These are phyloP conservation scores for Macropus fuliginosus DNA, from an alignment of 2,797 vertebrate genomes.

Conservation along the genomic window DNA sequence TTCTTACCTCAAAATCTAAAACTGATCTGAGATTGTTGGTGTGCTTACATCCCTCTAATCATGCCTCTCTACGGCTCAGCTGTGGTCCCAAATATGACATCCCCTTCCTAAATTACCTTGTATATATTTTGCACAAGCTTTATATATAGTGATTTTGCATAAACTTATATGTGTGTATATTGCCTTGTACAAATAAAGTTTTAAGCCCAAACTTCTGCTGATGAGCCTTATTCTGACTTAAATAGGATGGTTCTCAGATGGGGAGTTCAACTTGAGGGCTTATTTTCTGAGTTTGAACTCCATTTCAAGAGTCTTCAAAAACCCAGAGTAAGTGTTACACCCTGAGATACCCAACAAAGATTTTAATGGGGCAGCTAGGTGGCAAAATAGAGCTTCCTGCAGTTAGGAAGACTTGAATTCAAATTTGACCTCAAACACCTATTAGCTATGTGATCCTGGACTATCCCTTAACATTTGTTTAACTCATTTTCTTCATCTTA, in stretches of 20 bases:
- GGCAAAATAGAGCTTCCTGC: not conserved
- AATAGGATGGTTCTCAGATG: not conserved
- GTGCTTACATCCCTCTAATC: not conserved
- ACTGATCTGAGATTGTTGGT: not conserved
- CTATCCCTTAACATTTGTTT: not conserved
- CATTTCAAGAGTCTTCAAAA: not conserved
- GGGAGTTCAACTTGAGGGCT: not conserved
- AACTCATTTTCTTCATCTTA: not conserved
- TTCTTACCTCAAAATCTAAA: not conserved
- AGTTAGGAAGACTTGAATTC: not conserved
- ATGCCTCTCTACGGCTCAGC: not conserved
- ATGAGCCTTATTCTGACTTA: not conserved
- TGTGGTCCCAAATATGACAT: constrained; percentile 1
- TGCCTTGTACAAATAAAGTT: not conserved
- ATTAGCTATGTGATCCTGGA: not conserved
- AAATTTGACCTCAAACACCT: not conserved
- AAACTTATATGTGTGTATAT: not conserved
- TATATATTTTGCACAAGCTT: not conserved
- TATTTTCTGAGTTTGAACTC: not conserved
- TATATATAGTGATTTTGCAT: not conserved
- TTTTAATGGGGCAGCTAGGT: not conserved
- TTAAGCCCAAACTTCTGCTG: not conserved
- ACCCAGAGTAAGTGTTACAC: not conserved
- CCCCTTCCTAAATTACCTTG: not conserved
- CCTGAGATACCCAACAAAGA: not conserved